Base-by-base conservation (phyloP, 1,140 invertebrate genomes). In the Lepeophtheirus salmonis region DNA sequence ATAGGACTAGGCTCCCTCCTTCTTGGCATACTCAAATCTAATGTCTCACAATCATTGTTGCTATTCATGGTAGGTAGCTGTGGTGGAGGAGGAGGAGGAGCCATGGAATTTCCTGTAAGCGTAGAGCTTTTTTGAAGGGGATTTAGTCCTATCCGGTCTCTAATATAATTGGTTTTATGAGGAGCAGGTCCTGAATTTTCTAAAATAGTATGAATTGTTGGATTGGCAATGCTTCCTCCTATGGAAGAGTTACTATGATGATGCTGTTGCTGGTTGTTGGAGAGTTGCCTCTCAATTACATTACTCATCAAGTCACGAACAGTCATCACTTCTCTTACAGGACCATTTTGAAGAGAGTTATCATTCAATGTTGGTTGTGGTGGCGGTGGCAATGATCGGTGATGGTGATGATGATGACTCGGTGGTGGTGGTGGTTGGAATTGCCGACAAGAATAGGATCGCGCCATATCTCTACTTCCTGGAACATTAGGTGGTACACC, bases 21-120 rank as follows among this genome's bases (percentile, higher is more conserved):
- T 18, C 55, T 17, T 17, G 55, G 55, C 55, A 57, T 57, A 23
- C 55, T 57, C 26, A 57, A 21, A 41, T 57, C 55, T 17, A 57
- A 21, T 17, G 3, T 57, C 20, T 57, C 55, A n/a, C 55, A 57
- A 4, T 57, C 55, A 41, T 57, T 57, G 52, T 2, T 54, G 2
- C 17, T 2, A 14, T 17, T 17, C 22, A 20, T 17, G 30, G 18
- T 18, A 52, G 18, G 12, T 52, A 18, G 6, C 6, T 6, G 18
- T 6, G 54, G 54, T n/a, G 54, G 54, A n/a, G 21, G 20, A 2
- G 55, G 17, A 21, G 55, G 55, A 14, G 55, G 55, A 2, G 55
- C 55, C 55, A 57, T 57, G 23, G 55, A 30, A n/a, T 41, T 6
- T 6, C 26, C 26, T 41, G 26, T 17, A n/a, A n/a, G n/a, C n/a